Evolutionary conservation across 1,140 invertebrate species (phyloP), one percentile per base, ranked within the genome.

Genomic region (Holcopasites calliopsidis): DNA sequence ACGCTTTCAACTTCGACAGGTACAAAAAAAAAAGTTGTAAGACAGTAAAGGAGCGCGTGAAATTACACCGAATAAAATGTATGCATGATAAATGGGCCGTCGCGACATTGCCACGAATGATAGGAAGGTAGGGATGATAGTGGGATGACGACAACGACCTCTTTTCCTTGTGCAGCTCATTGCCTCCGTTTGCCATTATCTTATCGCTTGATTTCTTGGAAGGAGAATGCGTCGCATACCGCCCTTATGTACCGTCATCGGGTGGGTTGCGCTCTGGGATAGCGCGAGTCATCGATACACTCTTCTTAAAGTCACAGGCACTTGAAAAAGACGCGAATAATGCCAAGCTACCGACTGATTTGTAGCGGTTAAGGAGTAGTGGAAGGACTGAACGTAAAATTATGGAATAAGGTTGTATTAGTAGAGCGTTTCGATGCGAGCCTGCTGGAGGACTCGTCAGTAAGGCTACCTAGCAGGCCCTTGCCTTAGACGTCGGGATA

Each of bases 151-250:
- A 40, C 35, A 38, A 73, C 72, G 47, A 80, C 16, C 70, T 79
- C 79, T 78, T 86, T 83, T 86, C 80, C 73, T 70, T 62, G 76
- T 86, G 72, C 86, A 84, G 83, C 68, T 83, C 85, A 89, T 90
- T 88, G 86, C 87, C 86, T 84, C 72, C 79, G 80, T 84, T 84
- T 79, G 79, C 38, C 71, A 74, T 70, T 79, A 85, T 76, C 84
- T 88, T 88, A 89, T 88, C 86, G 83, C 81, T 69, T 65, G 70
- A 76, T 70, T 70, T 55, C 60, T n/a, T 57, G 47, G 47, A 28
- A 76, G 28, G 21, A 44, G 61, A 62, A 64, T 23, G 44, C 13
- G n/a, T 58, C 38, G 8, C 26, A 23, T 7, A n/a, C 18, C 10
- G 28, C 31, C 55, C 38, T 54, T 38, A 49, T 49, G 35, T 74